Conservation (phyloP, 1,140 invertebrate genomes). For the Phthorimaea operculella region DNA sequence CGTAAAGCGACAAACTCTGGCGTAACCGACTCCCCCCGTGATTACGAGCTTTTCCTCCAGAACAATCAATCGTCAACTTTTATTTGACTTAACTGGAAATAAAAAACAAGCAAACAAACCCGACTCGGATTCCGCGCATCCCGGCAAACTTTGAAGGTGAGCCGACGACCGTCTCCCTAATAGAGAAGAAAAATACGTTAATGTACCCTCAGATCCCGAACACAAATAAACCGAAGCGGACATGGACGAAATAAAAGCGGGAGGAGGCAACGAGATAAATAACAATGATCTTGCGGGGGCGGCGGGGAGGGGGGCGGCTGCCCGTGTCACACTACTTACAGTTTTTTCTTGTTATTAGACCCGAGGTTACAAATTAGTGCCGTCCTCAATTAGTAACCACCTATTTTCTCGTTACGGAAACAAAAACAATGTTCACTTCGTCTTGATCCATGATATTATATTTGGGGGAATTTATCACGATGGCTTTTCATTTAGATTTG, state of each 20-base stretch:
- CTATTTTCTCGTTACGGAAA: too few relatives aligned
- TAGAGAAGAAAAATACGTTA: conserved; percentile 68
- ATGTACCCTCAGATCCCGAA: conserved; percentile 63
- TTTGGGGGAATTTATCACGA: too few relatives aligned
- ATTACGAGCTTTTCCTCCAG: conserved; percentile 47
- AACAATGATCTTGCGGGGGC: conserved; percentile 52
- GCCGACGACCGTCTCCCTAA: conserved; percentile 59
- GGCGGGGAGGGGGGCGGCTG: conserved; percentile 12
- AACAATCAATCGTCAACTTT: conserved; percentile 65
- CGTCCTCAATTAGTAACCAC: too few relatives aligned
- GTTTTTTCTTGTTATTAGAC: conserved; percentile 23
- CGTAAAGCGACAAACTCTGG: conserved; percentile 32
- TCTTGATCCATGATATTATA: too few relatives aligned
- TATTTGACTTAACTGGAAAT: conserved; percentile 61
- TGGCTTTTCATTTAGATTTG: too few relatives aligned
- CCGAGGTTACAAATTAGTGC: conserved; percentile 7
- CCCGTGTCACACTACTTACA: conserved; percentile 29
- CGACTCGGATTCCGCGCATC: conserved; percentile 47
- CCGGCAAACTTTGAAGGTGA: conserved; percentile 60
- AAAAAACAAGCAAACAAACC: conserved; percentile 60
- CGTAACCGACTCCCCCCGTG: conserved; percentile 36
- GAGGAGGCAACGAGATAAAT: conserved; percentile 49
- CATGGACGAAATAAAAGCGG: conserved; percentile 59
- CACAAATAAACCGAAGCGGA: conserved; percentile 62
- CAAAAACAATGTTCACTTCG: too few relatives aligned